Evolutionary conservation across 1,140 invertebrate species (phyloP), one percentile per base, ranked within the genome.

Genomic region (Microplitis mediator): DNA sequence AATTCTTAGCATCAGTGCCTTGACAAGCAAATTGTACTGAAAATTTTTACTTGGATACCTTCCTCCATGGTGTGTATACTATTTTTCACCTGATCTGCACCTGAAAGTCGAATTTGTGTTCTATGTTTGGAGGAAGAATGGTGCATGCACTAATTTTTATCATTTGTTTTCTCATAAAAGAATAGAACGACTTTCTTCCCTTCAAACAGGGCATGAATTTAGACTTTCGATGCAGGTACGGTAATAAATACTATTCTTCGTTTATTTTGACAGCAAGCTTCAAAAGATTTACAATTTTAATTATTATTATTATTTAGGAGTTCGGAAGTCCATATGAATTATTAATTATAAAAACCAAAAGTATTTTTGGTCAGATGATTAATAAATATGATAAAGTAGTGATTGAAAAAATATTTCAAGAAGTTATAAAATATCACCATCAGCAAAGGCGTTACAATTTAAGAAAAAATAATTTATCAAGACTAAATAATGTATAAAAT

Each of bases 321-420:
- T 93, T 92, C 80, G 93, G 92, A 66, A 88, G 90, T 72, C 93
- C 94, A 0, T 88, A 91, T 78, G 82, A 87, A 39, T 84, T 95
- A 11, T 82, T 95, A 11, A 86, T 87, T 11, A 70, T 76, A 14
- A 88, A 91, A 35, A 77, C 84, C 0, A 79, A 86, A 3, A 88
- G 89, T 13, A 80, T 85, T 54, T 86, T 91, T 50, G 81, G 80
- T 1, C 85, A 85, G 51, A 85, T 91, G 84, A 88, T 90, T 1
- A 82, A 86, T 9, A 88, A 91, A 75, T 91, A 90, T 3, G 90
- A 90, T 2, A 65, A 76, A 3, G 75, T 76, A 4, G 87, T 84
- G 66, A 78, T 87, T 0, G 72, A 78, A 54, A 80, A 79, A 16
- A 74, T 89, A n/a, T 73, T 62, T n/a, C 61, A 35, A 34, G 23